A percentile compares a stretch with the other conserved stretches of the same genome.
phyloP scores from a whole-genome alignment of 2,888 invertebrate species.

The Uloborus plumipes region DNA sequence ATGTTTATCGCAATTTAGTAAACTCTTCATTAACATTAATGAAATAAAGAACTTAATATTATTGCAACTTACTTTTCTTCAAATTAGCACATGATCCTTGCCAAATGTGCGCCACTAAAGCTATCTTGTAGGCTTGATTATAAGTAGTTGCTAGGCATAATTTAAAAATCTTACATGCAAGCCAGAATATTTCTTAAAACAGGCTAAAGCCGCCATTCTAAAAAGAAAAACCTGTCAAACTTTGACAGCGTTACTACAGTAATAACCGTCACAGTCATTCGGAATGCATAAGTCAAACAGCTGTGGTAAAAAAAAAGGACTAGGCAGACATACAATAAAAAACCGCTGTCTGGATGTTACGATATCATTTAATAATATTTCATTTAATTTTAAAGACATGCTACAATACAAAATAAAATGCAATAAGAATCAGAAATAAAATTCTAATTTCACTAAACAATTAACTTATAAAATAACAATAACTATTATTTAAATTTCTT shows the following conservation, averaged over 20 bases:
- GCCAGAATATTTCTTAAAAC: slow-evolving; percentile 59
- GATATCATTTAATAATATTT: slow-evolving; percentile 50
- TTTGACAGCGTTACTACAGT: slow-evolving; percentile 62
- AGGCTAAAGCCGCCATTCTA: slow-evolving; percentile 63
- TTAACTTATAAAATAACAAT: not conserved
- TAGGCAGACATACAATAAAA: slow-evolving; percentile 63
- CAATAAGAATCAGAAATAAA: slow-evolving; percentile 9
- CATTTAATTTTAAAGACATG: slow-evolving; percentile 27
- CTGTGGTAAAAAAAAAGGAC: slow-evolving; percentile 61
- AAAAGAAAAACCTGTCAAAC: slow-evolving; percentile 62
- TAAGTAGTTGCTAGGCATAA: slow-evolving; percentile 10
- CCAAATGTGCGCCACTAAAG: slow-evolving; percentile 1
- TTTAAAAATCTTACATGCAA: slow-evolving; percentile 46
- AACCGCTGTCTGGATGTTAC: slow-evolving; percentile 60
- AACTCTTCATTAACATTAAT: too few relatives aligned
- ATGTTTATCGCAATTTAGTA: too few relatives aligned
- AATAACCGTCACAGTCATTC: slow-evolving; percentile 61
- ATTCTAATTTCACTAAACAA: not conserved
- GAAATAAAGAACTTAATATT: too few relatives aligned
- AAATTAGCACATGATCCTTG: slow-evolving; percentile 15
- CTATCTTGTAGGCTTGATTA: not conserved
- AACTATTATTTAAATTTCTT: slow-evolving; percentile 33
- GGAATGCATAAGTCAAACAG: slow-evolving; percentile 63
- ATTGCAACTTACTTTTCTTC: slow-evolving; percentile 33
- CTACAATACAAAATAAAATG: slow-evolving; percentile 22